phyloP scores from a whole-genome alignment of 2,888 invertebrate genomes.

The Harmothoe impar region DNA sequence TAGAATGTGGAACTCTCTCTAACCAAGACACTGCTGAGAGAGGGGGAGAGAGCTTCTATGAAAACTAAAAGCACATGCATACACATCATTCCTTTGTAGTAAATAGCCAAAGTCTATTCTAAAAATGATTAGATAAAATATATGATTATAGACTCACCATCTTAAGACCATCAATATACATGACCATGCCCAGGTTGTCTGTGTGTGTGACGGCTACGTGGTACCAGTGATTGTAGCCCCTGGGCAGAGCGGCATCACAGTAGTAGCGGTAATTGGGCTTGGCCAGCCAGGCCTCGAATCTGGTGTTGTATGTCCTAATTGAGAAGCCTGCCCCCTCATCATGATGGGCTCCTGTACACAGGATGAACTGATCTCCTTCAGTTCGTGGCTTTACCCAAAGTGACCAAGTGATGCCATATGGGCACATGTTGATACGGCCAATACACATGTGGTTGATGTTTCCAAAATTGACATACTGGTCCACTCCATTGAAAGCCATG shows the following conservation, averaged over 20 bases:
- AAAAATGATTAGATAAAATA: too few species aligned
- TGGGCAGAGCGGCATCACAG: background rate
- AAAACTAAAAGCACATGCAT: too few species aligned
- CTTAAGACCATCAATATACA: conserved; percentile 18
- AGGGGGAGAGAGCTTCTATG: too few species aligned
- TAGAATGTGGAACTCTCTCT: too few species aligned
- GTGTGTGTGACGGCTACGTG: background rate
- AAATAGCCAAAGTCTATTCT: background rate
- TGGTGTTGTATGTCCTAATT: background rate
- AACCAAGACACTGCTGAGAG: too few species aligned
- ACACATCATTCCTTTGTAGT: background rate
- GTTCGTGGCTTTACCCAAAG: background rate
- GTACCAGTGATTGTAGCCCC: background rate
- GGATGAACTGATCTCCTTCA: background rate
- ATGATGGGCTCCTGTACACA: background rate
- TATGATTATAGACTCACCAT: background rate
- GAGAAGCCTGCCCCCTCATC: background rate
- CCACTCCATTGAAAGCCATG: background rate
- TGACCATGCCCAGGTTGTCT: background rate
- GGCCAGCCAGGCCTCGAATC: background rate
- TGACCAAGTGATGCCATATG: conserved; percentile 29
- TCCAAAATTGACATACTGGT: conserved; percentile 16
- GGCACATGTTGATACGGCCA: background rate
- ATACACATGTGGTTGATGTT: background rate
- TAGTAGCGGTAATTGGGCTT: background rate